Percentiles rank a stretch among this genome's conserved stretches.
phyloP scores from a whole-genome alignment of 2,888 invertebrate species.

The Druceiella hillmani region DNA sequence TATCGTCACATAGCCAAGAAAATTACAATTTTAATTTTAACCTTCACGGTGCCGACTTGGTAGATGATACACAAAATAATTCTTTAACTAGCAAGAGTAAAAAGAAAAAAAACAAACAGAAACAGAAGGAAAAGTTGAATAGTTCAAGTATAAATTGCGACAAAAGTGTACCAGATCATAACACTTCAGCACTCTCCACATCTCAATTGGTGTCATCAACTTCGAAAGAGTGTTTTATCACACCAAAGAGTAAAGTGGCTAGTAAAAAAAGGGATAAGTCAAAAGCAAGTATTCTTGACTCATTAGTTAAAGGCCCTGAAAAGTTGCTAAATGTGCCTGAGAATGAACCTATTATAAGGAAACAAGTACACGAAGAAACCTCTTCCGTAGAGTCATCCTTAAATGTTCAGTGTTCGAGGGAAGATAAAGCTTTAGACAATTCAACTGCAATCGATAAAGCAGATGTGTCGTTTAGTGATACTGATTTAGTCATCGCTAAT shows the following conservation, averaged over 20 bases:
- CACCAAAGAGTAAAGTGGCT: conserved; percentile 45
- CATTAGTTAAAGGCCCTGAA: no score
- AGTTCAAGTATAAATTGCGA: conserved; percentile 11
- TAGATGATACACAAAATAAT: conserved; percentile 33
- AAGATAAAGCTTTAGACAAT: no score
- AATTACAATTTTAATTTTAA: conserved; percentile 46
- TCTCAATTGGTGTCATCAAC: conserved; percentile 9
- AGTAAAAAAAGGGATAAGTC: conserved; percentile 30
- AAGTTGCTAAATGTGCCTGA: no score
- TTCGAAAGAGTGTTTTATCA: conserved; percentile 39
- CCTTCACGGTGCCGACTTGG: conserved; percentile 43
- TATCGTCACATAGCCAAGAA: conserved; percentile 37
- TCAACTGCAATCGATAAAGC: no score
- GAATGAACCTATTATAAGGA: no score
- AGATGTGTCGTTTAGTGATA: no score
- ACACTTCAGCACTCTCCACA: conserved; percentile 22
- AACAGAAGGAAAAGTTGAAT: neutral
- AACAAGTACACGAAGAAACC: no score
- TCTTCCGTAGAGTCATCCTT: no score
- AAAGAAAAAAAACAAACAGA: conserved; percentile 39
- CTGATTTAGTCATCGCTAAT: no score
- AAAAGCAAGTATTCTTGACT: no score
- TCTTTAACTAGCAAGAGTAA: conserved; percentile 35
- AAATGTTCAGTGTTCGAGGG: no score
- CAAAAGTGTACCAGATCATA: conserved; percentile 33